Base-by-base conservation (phyloP, 2,797 vertebrate genomes). In the Brachyrhaphis roseni region DNA sequence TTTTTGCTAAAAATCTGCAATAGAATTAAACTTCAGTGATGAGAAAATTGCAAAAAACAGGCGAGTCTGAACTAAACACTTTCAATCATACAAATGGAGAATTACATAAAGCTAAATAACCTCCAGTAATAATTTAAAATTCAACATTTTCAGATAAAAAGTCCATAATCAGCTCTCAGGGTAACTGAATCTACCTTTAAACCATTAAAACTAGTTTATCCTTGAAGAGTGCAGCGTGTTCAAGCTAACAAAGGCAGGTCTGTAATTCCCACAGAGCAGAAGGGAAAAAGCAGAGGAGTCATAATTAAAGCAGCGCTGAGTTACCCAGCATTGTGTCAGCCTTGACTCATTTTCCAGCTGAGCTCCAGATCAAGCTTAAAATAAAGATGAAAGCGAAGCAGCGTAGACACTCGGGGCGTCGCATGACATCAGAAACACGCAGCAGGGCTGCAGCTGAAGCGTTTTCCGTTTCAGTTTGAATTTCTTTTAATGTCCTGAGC, bases 301-400 rank as follows among this genome's bases (percentile, higher is more conserved):
- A 34, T 78, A 84, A 89, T 88, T 89, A 89, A 86, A 89, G 85
- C 72, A 78, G n/a, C 68, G 80, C 84, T 79, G 34, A 76, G 64
- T 76, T 72, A 10, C 0, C n/a, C 46, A 81, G 76, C 68, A 18
- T 16, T 0, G 10, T 16, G 71, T 78, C 87, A 78, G 75, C 45
- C 62, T 64, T 16, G 34, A 76, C 51, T 86, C 2, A 11, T 82
- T 57, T 71, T 88, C 81, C 79, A 74, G 70, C 78, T 11, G 73
- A 84, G 81, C 5, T 11, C 49, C 76, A 87, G 85, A 79, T 70
- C 3, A 28, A 82, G 80, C 84, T 82, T 80, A 72, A 84, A 87
- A 84, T 84, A 77, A 83, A 84, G 85, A 84, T 82, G 86, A 89
- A 84, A 78, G 72, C 43, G 59, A 28, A 39, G 55, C 36, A 41